Percentiles rank a stretch among this genome's conserved stretches.
Evolutionary conservation across 2,113 vertebrate genomes (phyloP).

Genomic region (Psilopsiagon aurifrons): DNA sequence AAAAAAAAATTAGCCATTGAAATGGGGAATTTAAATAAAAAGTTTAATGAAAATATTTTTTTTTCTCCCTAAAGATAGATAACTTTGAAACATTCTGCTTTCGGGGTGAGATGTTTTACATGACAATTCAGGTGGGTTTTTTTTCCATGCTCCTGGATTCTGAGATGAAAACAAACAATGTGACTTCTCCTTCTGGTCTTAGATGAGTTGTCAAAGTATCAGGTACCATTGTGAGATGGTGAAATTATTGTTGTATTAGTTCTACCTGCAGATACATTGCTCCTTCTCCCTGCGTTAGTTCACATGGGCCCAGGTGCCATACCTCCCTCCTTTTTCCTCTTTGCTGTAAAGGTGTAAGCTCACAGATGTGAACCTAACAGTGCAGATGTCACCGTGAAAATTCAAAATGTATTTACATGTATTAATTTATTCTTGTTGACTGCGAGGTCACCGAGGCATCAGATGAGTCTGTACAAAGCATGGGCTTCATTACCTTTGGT

Average conservation of each 20-base stretch:
- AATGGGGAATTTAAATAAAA: background rate
- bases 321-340: background rate
- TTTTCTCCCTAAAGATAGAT: background rate
- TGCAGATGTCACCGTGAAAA: background rate
- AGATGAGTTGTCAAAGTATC: background rate
- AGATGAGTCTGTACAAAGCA: slow-evolving; percentile 67
- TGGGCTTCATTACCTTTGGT: slow-evolving; percentile 69
- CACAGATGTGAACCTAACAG: background rate
- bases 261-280: background rate
- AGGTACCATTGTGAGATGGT: background rate
- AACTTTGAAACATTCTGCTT: background rate
- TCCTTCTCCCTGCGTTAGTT: background rate
- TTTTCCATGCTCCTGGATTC: background rate
- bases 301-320: background rate
- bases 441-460: slow-evolving; percentile 71
- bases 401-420: slow-evolving; percentile 30
- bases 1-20: background rate
- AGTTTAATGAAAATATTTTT: background rate
- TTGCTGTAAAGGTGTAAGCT: slow-evolving; percentile 4
- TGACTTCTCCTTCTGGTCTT: background rate
- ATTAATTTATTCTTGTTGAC: slow-evolving; percentile 67
- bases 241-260: background rate
- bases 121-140: background rate
- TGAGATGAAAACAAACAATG: background rate
- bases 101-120: background rate